These are phyloP conservation scores for Apaloderma vittatum DNA, from an alignment of 2,113 vertebrate genomes.

Conservation along the genomic window DNA sequence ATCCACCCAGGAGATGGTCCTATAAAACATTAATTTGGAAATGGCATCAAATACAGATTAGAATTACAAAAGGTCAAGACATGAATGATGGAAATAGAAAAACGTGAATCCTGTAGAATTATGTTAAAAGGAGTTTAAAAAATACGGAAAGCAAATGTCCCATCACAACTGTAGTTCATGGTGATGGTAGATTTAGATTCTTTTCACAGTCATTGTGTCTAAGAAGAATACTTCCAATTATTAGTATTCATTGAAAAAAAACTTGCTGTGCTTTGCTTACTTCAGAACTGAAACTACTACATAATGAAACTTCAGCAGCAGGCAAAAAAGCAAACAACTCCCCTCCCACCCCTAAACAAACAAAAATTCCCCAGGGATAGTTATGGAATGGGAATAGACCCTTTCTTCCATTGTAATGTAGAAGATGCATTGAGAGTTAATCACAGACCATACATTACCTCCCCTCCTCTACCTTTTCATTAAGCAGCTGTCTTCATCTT, in stretches of 20 bases:
- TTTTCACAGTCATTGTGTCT: background rate
- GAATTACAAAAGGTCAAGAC: background rate
- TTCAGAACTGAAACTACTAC: slow-evolving; percentile 33
- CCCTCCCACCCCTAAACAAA: background rate
- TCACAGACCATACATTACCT: slow-evolving; percentile 53
- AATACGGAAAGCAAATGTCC: background rate
- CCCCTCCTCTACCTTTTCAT: slow-evolving; percentile 63
- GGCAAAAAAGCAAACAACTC: slow-evolving; percentile 42
- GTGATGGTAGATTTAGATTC: background rate
- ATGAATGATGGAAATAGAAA: background rate
- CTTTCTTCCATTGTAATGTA: slow-evolving; percentile 39
- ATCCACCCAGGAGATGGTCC: background rate
- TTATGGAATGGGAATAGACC: background rate
- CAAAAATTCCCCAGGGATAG: slow-evolving; percentile 16
- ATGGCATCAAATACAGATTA: background rate
- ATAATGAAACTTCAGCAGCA: slow-evolving; percentile 44
- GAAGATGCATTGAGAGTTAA: slow-evolving; percentile 41
- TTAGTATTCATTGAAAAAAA: slow-evolving; percentile 29
- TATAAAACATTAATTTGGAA: background rate
- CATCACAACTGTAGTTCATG: background rate
- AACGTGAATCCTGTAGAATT: background rate
- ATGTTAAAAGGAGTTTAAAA: background rate
- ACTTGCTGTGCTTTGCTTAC: slow-evolving; percentile 23
- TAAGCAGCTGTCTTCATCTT: slow-evolving; percentile 48
- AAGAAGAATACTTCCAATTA: background rate